Evolutionary conservation across 2,797 vertebrate species (phyloP), one percentile per base, ranked within the genome.

Genomic region (Pelochelys cantorii): DNA sequence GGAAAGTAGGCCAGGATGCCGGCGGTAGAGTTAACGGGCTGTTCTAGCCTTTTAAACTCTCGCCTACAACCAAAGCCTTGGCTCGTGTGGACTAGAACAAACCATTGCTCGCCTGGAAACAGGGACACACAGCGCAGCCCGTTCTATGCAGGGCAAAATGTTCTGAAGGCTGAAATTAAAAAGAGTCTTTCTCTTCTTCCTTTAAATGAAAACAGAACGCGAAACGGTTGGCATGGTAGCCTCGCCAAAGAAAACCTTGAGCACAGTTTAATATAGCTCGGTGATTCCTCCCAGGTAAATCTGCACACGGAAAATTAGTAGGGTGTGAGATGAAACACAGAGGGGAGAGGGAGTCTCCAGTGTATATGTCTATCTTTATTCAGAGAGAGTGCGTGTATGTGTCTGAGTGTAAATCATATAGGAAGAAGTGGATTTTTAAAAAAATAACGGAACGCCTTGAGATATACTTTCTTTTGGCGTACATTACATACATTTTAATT

Each of bases 161-260:
- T 20, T 34, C 6, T 20, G 18, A 34, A 71, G 65, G 65, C 31
- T 11, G 68, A 34, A 15, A 34, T 12, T 37, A 6, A 74, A 48
- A 37, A 34, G 37, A 74, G 3, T 23, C 23, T 13, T 4, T 8
- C 11, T 5, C 37, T 42, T 25, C 22, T 48, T 48, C 42, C 68
- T 23, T 23, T 12, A 12, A 34, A 20, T 12, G 22, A 37, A 29
- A 60, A 29, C 59, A 60, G 25, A 60, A 29, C 60, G 3, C 60
- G 7, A 62, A 29, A 4, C 27, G 60, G 29, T 27, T 15, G 13
- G 29, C 2, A 13, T 29, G 13, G 13, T 7, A 29, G 59, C 59
- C 27, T 7, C 4, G 17, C 7, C n/a, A 12, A 12, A 22, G 17
- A 3, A 5, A 34, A 10, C 5, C 68, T 11, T 11, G 34, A 6